phyloP scores from a whole-genome alignment of 2,888 invertebrate species.

The Euzetes globulus region DNA sequence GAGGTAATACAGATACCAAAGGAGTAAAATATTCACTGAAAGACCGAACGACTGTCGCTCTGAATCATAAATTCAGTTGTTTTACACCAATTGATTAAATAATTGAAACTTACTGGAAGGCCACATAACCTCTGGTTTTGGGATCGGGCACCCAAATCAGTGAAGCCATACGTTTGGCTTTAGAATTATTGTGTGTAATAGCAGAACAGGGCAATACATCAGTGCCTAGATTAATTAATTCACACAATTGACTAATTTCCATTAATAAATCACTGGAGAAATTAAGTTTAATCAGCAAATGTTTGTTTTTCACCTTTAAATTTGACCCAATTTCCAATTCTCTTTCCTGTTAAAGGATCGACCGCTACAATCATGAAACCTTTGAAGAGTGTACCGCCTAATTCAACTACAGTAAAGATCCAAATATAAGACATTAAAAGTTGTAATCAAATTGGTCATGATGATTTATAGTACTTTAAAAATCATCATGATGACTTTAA shows the following conservation, averaged over 20 bases:
- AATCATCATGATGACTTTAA: too few relatives aligned
- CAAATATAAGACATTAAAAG: too few relatives aligned
- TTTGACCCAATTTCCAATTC: slow-evolving; percentile 41
- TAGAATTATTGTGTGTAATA: slow-evolving; percentile 41
- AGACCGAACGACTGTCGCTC: slow-evolving; percentile 40
- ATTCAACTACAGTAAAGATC: slow-evolving; percentile 37
- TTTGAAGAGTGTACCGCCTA: slow-evolving; percentile 41
- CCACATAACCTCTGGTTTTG: slow-evolving; percentile 40
- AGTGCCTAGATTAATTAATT: slow-evolving; percentile 14
- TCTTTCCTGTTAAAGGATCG: slow-evolving; percentile 40
- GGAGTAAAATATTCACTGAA: slow-evolving; percentile 39
- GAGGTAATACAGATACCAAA: slow-evolving; percentile 37
- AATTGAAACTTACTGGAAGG: slow-evolving; percentile 39
- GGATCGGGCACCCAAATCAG: slow-evolving; percentile 41
- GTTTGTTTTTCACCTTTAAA: slow-evolving; percentile 37
- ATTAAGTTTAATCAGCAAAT: background rate
- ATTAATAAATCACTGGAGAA: too few relatives aligned
- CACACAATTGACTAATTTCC: background rate
- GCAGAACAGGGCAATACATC: slow-evolving; percentile 39
- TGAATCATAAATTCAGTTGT: slow-evolving; percentile 27
- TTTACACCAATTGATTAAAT: background rate
- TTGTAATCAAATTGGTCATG: too few relatives aligned
- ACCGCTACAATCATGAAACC: slow-evolving; percentile 42
- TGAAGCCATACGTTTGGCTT: slow-evolving; percentile 39
- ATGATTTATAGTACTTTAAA: too few relatives aligned